Conservation (phyloP, 1,140 invertebrate genomes). For the Caerostris extrusa region DNA sequence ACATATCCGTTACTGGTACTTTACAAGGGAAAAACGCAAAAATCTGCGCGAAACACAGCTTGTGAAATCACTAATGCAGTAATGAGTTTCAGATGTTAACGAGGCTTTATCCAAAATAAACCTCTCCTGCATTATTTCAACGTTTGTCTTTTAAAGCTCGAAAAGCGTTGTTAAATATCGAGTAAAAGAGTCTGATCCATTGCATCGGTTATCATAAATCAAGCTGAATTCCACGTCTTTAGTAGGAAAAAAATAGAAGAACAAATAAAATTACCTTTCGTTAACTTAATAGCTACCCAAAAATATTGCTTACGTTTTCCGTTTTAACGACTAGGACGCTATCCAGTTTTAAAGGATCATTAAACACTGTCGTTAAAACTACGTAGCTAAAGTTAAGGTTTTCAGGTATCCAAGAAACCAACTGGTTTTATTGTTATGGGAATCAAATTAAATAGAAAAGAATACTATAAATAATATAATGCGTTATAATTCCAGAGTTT, state of each 20-base stretch:
- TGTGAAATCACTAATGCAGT: constrained; percentile 10
- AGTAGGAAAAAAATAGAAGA: constrained; percentile 27
- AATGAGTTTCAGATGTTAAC: constrained; percentile 53
- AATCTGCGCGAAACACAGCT: background rate
- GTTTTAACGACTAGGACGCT: constrained; percentile 58
- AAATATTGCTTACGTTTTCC: constrained; percentile 64
- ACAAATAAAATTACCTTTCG: constrained; percentile 71
- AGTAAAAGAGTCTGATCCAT: background rate
- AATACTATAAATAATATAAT: constrained; percentile 5
- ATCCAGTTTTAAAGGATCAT: constrained; percentile 63
- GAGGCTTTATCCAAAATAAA: constrained; percentile 48
- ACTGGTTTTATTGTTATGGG: constrained; percentile 49
- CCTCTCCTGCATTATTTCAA: background rate
- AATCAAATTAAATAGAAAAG: background rate
- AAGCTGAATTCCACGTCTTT: background rate
- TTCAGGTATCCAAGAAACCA: constrained; percentile 25
- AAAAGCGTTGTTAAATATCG: constrained; percentile 16
- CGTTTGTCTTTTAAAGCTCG: constrained; percentile 45
- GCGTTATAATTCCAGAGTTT: background rate
- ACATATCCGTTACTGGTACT: constrained; percentile 10
- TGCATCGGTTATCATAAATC: constrained; percentile 49
- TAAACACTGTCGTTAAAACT: constrained; percentile 67
- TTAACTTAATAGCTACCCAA: constrained; percentile 64
- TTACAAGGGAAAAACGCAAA: background rate
- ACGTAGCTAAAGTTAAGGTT: background rate